These are phyloP conservation scores for Ursus arctos DNA, from an alignment of 2,113 vertebrate species.

Conservation along the genomic window DNA sequence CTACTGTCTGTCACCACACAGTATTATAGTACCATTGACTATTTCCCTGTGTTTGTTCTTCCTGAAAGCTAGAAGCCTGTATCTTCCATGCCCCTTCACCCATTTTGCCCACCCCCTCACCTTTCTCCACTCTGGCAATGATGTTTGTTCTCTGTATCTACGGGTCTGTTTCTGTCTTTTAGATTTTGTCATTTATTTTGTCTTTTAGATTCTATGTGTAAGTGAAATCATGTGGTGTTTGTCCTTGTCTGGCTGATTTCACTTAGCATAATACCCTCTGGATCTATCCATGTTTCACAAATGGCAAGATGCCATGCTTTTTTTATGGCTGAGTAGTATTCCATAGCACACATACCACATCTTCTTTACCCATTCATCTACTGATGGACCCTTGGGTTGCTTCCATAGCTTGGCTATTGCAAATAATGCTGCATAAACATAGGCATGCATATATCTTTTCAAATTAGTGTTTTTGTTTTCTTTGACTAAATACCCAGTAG, in stretches of 20 bases:
- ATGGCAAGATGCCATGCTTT: not conserved
- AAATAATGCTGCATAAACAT: not conserved
- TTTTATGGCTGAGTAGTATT: not conserved
- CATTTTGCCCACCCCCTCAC: not conserved
- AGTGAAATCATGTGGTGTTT: not conserved
- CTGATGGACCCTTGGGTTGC: not conserved
- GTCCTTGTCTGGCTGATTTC: not conserved
- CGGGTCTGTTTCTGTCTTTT: not conserved
- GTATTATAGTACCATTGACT: not conserved
- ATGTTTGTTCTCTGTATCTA: not conserved
- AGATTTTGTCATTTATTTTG: not conserved
- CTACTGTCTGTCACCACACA: no score
- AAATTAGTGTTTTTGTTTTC: not conserved
- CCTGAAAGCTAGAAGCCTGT: not conserved
- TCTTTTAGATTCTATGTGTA: not conserved
- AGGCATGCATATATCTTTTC: not conserved
- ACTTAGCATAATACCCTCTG: not conserved
- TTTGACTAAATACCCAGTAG: not conserved
- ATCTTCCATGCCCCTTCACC: not conserved
- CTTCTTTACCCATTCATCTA: not conserved
- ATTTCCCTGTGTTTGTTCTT: not conserved
- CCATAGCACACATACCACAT: not conserved
- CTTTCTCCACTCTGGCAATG: not conserved
- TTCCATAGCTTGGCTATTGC: not conserved
- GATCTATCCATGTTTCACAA: not conserved